Evolutionary conservation across 2,113 vertebrate genomes (phyloP), one percentile per base, ranked within the genome.

Genomic region (Barbus barbus): DNA sequence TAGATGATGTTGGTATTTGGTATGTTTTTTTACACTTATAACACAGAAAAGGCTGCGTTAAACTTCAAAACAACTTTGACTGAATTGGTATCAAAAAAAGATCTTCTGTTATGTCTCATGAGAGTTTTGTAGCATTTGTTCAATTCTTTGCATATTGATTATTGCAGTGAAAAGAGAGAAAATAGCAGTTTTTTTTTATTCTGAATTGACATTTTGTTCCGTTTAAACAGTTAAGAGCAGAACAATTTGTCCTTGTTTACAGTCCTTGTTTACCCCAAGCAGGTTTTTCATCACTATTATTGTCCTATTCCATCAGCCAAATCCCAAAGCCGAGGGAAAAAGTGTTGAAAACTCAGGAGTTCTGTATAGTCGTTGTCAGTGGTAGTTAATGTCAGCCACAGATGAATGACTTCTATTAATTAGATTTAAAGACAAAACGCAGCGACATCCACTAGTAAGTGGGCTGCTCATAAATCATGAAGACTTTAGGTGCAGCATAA

Each of bases 321-420:
- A 84, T 46, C 86, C 69, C 53, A 72, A 67, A 67, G n/a, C 67
- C n/a, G 16, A 28, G 51, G 26, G 20, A 69, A 51, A 71, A 76
- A 16, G 81, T 20, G 20, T 38, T 41, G 38, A 74, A 73, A 76
- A 44, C 53, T 77, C 5, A 69, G 65, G 72, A 41, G 87, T 73
- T 84, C 38, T 31, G 44, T 14, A 38, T 58, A 73, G 63, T 36
- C 51, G 18, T 86, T 89, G 82, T 69, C 86, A 89, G 84, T 84
- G 46, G 73, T 87, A 88, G 87, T 91, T 90, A 83, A 89, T 89
- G 88, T 91, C 83, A 90, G 91, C 86, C 80, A 61, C 87, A 85
- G 83, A 84, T 84, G 83, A 91, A 85, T 78, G 77, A 79, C 87
- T 86, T 73, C 73, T 71, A 84, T 84, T 89, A 88, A 88, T 91